These are phyloP conservation scores for Aricia artaxerxes DNA, from an alignment of 2,888 invertebrate species.

Conservation along the genomic window DNA sequence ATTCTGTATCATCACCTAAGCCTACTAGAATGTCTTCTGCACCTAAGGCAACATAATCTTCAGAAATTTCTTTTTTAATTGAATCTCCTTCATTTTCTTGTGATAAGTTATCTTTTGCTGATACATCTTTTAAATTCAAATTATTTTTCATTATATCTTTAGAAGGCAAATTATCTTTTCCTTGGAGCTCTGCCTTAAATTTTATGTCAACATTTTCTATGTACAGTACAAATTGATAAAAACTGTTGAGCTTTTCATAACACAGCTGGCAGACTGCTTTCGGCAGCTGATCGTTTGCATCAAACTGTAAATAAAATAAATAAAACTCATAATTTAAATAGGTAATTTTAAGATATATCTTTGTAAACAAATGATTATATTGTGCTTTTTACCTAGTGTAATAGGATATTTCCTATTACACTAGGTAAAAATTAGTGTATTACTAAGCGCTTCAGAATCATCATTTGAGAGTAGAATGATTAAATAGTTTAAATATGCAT, in stretches of 20 bases:
- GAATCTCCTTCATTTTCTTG: neutral
- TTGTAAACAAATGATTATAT: neutral
- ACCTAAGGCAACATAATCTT: neutral
- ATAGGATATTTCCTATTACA: too few species aligned
- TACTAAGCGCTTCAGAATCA: too few species aligned
- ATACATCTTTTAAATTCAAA: neutral
- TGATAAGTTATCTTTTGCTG: neutral
- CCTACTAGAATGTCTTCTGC: neutral
- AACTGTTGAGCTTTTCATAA: constrained; percentile 55
- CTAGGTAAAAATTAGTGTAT: too few species aligned
- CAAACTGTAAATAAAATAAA: constrained; percentile 50
- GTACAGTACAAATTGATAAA: constrained; percentile 55
- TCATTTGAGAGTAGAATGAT: too few species aligned
- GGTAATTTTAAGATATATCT: neutral
- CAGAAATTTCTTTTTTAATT: neutral
- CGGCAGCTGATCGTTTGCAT: constrained; percentile 55
- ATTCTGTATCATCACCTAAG: neutral
- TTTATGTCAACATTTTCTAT: constrained; percentile 54
- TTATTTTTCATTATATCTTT: neutral
- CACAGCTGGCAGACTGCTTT: constrained; percentile 60
- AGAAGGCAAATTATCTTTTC: neutral
- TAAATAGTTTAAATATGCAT: neutral
- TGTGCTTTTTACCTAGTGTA: too few species aligned
- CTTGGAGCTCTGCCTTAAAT: constrained; percentile 40
- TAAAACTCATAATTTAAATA: neutral